These are phyloP conservation scores for Tanytarsus gracilentus DNA, from an alignment of 2,888 invertebrate genomes.

Conservation along the genomic window DNA sequence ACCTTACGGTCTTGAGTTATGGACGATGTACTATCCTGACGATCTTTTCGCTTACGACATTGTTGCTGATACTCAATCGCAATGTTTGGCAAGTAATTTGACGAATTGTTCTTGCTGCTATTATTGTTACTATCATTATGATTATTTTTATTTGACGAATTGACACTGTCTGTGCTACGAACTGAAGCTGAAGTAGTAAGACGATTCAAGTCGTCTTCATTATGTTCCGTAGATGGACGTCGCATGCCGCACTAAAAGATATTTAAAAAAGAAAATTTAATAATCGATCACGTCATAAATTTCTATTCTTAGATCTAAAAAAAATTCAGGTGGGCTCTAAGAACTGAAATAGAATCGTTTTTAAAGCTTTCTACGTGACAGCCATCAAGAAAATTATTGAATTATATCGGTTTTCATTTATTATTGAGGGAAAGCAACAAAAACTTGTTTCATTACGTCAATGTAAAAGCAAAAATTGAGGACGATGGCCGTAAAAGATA, in stretches of 20 bases:
- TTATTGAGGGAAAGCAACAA: no score
- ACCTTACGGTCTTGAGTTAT: constrained; percentile 52
- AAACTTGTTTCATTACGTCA: no score
- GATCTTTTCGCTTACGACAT: constrained; percentile 53
- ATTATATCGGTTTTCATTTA: no score
- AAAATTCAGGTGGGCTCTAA: no score
- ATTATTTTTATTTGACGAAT: constrained; percentile 25
- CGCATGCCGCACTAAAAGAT: constrained; percentile 44
- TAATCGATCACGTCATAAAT: no score
- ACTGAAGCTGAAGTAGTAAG: constrained; percentile 43
- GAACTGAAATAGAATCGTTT: no score
- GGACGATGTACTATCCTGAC: constrained; percentile 52
- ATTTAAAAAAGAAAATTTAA: no score
- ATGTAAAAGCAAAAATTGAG: no score
- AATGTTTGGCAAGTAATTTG: constrained; percentile 43
- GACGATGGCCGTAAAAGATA: no score
- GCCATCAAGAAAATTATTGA: no score
- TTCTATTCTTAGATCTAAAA: no score
- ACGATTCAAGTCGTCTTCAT: constrained; percentile 46
- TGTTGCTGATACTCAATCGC: constrained; percentile 43
- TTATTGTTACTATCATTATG: constrained; percentile 24
- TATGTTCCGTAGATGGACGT: constrained; percentile 45
- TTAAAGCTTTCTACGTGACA: no score
- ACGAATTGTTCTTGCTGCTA: constrained; percentile 28
- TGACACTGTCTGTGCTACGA: constrained; percentile 33